phyloP scores from a whole-genome alignment of 2,797 vertebrate genomes.

The Pelodytes ibericus region DNA sequence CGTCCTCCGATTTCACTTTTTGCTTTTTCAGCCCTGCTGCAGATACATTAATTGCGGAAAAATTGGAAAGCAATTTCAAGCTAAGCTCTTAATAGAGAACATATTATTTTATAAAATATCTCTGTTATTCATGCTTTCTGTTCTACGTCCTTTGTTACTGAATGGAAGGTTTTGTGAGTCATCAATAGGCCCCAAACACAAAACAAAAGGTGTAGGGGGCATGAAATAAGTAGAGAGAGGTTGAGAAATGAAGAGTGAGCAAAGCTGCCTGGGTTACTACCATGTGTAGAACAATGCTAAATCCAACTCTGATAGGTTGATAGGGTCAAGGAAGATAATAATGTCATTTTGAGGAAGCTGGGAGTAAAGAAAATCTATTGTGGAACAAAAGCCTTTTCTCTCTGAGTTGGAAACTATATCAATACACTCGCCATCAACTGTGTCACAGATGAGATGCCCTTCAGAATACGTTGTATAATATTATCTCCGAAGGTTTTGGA shows the following conservation, averaged over 20 bases:
- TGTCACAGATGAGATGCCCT: neutral
- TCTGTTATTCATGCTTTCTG: slow-evolving; percentile 14
- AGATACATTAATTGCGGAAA: slow-evolving; percentile 20
- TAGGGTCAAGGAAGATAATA: slow-evolving; percentile 16
- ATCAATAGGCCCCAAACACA: slow-evolving; percentile 29
- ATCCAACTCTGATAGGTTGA: neutral
- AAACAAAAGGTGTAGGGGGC: slow-evolving; percentile 29
- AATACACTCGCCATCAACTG: slow-evolving; percentile 17
- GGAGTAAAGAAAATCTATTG: slow-evolving; percentile 33
- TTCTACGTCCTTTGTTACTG: slow-evolving; percentile 31
- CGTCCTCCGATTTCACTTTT: neutral
- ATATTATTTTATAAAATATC: slow-evolving; percentile 17
- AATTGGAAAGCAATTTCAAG: slow-evolving; percentile 23
- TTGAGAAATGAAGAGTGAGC: slow-evolving; percentile 7
- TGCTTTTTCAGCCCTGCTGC: neutral
- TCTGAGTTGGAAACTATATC: slow-evolving; percentile 13
- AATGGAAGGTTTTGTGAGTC: slow-evolving; percentile 29
- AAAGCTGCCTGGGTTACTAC: neutral
- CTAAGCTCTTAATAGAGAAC: slow-evolving; percentile 31
- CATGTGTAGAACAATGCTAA: neutral
- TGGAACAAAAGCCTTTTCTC: slow-evolving; percentile 12
- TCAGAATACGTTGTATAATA: no score
- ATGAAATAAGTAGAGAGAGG: neutral
- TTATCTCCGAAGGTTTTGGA: no score
- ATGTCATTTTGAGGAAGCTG: neutral